These are phyloP conservation scores for Clarias pachynema DNA, from an alignment of 2,797 vertebrate species.

Conservation along the genomic window DNA sequence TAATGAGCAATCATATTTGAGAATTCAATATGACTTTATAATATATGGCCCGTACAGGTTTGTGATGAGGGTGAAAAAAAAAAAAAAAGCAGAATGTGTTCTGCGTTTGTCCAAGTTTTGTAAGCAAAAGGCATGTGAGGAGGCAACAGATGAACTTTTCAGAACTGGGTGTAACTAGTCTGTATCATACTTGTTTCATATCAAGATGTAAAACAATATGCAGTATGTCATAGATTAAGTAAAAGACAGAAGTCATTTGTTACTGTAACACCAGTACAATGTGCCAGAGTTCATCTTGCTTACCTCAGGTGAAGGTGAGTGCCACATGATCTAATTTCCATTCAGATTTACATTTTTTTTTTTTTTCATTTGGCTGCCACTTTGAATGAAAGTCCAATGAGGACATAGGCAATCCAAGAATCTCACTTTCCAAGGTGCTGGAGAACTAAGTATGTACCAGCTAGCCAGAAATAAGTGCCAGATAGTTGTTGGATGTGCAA, in stretches of 20 bases:
- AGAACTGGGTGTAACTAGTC: background rate
- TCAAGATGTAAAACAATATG: background rate
- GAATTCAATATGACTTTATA: no score
- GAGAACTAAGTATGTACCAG: background rate
- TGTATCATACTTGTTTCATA: background rate
- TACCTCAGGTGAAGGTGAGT: background rate
- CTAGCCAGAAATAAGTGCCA: background rate
- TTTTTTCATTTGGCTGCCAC: constrained; percentile 4
- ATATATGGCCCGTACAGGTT: no score
- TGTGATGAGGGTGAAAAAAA: background rate
- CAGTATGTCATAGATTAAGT: background rate
- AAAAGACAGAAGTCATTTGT: background rate
- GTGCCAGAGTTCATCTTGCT: background rate
- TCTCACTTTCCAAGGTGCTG: background rate
- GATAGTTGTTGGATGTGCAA: background rate
- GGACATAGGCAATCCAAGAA: background rate
- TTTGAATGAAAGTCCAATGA: background rate
- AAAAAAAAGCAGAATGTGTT: background rate
- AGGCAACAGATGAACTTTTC: background rate
- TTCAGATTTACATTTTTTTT: constrained; percentile 12
- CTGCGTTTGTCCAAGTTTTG: background rate
- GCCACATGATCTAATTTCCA: constrained; percentile 5
- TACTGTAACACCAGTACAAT: background rate
- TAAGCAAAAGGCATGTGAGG: background rate
- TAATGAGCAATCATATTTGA: background rate